phyloP scores from a whole-genome alignment of 2,888 invertebrate genomes.

The Petrolisthes manimaculis region DNA sequence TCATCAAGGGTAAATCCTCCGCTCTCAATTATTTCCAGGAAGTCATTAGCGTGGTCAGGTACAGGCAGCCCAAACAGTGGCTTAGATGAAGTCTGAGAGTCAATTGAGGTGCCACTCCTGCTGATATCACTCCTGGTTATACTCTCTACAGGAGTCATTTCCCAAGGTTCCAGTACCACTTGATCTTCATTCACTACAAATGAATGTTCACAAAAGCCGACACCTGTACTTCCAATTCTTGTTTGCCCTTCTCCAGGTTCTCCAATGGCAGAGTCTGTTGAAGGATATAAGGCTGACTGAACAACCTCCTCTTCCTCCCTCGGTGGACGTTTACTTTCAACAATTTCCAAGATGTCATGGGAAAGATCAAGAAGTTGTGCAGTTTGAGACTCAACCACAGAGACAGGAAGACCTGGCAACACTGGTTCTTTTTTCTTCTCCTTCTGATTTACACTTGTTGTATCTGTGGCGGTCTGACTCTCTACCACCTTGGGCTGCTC shows the following conservation, averaged over 20 bases:
- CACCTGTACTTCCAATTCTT: not conserved
- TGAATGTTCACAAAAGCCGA: no score
- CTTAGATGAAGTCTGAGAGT: not conserved
- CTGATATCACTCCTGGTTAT: not conserved
- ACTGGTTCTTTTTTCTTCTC: not conserved
- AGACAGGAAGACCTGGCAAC: not conserved
- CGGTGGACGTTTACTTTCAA: not conserved
- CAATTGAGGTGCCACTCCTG: not conserved
- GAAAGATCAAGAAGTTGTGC: no score
- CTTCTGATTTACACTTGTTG: not conserved
- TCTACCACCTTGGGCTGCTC: not conserved
- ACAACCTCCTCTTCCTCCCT: no score
- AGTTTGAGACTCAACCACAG: no score
- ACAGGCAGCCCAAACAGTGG: slow-evolving; percentile 32
- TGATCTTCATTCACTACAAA: no score
- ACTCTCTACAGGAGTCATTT: not conserved
- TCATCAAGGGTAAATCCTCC: slow-evolving; percentile 56
- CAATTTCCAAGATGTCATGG: no score
- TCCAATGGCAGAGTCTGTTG: not conserved
- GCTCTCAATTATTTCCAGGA: slow-evolving; percentile 58
- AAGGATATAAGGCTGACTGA: no score
- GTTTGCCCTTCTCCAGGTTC: not conserved
- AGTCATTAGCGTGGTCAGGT: slow-evolving; percentile 54
- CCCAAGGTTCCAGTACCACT: no score
- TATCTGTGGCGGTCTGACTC: not conserved